Base-by-base conservation (phyloP, 2,113 vertebrate genomes). In the Chrysochloris asiatica region DNA sequence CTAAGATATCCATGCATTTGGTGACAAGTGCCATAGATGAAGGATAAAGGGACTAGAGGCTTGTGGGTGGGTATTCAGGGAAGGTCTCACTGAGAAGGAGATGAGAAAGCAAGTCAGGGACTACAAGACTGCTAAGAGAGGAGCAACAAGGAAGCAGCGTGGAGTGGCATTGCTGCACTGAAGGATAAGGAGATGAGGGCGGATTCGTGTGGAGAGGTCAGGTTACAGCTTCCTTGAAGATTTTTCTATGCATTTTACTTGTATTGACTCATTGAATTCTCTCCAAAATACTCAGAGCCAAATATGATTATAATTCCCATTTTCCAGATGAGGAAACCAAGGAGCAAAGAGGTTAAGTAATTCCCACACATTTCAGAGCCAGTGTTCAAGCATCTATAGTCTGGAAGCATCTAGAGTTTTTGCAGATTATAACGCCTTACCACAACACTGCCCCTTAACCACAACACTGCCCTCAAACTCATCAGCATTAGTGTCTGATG, bases 361-460 rank as follows among this genome's bases (percentile, higher is more conserved):
- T 54, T 41, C 47, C 59, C 47, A 10, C 1, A 8, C 33, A 28
- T 30, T 36, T 1, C 47, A 43, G 36, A 91, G n/a, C 69, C 77
- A 82, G 52, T 22, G 47, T 72, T 56, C 47, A 36, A 17, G 14
- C 17, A 73, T 19, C 4, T 1, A 0, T 12, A 28, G 17, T 24
- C 54, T 76, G 14, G 56, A n/a, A n/a, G n/a, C n/a, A n/a, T n/a
- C n/a, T n/a, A n/a, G n/a, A n/a, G n/a, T n/a, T n/a, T n/a, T n/a
- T n/a, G n/a, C n/a, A n/a, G n/a, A n/a, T n/a, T n/a, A n/a, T n/a
- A n/a, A 36, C 16, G n/a, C 2, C n/a, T 36, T 16, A 50, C 76
- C 0, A 1, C 36, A 45, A 6, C 0, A 0, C 22, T 38, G 11
- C 22, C 8, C 2, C n/a, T n/a, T n/a, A 0, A 28, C 0, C 6